Conservation (phyloP, 2,113 vertebrate species). For the Argyrosomus japonicus region DNA sequence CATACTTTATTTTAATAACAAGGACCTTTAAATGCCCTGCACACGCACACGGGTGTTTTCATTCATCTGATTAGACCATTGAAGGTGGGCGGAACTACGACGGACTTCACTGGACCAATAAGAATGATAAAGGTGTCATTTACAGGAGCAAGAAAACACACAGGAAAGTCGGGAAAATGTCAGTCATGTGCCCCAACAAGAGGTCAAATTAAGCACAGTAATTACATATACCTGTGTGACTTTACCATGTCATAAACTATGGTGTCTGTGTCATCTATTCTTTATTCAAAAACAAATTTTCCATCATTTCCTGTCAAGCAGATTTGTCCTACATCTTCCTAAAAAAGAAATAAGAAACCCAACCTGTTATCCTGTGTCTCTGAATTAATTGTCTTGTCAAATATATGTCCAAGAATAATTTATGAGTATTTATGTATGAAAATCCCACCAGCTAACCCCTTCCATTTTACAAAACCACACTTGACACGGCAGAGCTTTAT, state of each 20-base stretch:
- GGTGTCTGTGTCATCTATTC: not conserved
- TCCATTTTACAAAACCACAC: not conserved
- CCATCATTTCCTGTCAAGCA: not conserved
- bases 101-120: no score
- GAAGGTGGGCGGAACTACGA: no score
- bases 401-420: conserved; percentile 7
- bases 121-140: no score
- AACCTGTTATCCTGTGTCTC: not conserved
- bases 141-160: no score
- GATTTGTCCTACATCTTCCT: no score
- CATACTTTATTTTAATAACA: no score
- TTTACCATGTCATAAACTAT: no score
- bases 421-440: not conserved
- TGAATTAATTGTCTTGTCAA: conserved; percentile 11
- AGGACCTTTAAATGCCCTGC: not conserved
- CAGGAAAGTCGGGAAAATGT: no score
- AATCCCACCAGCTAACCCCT: not conserved
- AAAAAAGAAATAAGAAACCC: not conserved
- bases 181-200: no score
- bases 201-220: no score
- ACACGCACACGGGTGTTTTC: not conserved
- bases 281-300: not conserved
- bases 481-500: not conserved
- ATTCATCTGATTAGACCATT: not conserved
- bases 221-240: no score